Evolutionary conservation across 2,113 vertebrate species (phyloP).

Genomic region (Panurus biarmicus): DNA sequence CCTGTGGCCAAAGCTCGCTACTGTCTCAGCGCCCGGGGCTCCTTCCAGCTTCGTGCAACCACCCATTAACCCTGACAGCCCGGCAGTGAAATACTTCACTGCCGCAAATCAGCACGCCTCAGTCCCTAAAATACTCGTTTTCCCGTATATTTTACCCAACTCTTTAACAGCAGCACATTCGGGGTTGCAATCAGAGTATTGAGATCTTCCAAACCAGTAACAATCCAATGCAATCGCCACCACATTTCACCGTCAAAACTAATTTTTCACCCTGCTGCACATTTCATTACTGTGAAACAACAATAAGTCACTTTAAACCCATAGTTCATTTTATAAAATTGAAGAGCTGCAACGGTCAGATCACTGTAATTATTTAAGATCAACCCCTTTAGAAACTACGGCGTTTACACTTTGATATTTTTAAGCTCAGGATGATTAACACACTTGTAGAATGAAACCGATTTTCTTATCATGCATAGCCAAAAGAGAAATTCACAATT

Average conservation of each 20-base stretch:
- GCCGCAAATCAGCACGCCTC: neutral
- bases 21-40: neutral
- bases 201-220: neutral
- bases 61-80: neutral
- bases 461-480: neutral
- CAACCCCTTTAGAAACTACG: neutral
- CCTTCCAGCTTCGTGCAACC: neutral
- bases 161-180: neutral
- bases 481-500: slow-evolving; percentile 36
- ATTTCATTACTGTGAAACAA: neutral
- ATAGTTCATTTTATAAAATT: neutral
- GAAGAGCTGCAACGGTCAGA: neutral
- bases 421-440: neutral
- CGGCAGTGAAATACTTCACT: neutral
- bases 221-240: accelerated
- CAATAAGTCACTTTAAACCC: neutral
- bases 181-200: neutral
- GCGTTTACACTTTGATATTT: neutral
- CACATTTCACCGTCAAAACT: neutral
- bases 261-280: neutral
- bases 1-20: neutral
- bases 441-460: neutral
- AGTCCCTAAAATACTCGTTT: neutral
- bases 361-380: neutral
- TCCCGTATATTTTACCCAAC: accelerated